Evolutionary conservation across 2,888 invertebrate genomes (phyloP).

Genomic region (Folsomia candida): DNA sequence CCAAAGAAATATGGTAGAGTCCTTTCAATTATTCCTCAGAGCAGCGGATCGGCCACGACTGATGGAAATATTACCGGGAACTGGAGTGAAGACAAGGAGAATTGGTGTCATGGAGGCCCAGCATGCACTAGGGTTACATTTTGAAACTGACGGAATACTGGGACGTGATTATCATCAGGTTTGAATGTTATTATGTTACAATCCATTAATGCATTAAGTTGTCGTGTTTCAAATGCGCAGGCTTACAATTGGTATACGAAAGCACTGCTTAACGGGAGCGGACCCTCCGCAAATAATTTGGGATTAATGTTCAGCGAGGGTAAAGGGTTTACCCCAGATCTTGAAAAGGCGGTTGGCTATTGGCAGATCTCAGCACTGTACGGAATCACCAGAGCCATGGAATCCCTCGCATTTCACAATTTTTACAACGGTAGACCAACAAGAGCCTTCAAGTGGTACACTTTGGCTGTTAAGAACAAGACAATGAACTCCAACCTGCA

Average conservation of each 20-base stretch:
- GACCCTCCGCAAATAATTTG: neutral
- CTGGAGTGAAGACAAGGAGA: neutral
- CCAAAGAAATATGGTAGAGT: neutral
- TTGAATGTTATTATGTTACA: no score
- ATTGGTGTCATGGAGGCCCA: conserved; percentile 7
- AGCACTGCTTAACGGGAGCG: neutral
- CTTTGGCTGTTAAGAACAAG: neutral
- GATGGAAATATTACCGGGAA: neutral
- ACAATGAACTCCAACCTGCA: neutral
- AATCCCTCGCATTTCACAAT: neutral
- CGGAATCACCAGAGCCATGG: neutral
- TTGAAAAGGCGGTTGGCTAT: neutral
- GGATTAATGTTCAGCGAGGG: neutral
- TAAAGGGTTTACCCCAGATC: neutral
- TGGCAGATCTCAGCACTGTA: neutral
- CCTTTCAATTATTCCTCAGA: neutral
- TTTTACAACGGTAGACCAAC: no score
- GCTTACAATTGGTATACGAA: neutral
- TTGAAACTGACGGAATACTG: no score
- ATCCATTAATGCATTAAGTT: no score
- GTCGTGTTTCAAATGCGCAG: no score
- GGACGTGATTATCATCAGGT: no score
- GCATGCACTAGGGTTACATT: conserved; percentile 1
- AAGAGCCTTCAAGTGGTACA: no score
- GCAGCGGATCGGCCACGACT: neutral